Evolutionary conservation across 2,888 invertebrate species (phyloP).

Genomic region (Aromia moschata): DNA sequence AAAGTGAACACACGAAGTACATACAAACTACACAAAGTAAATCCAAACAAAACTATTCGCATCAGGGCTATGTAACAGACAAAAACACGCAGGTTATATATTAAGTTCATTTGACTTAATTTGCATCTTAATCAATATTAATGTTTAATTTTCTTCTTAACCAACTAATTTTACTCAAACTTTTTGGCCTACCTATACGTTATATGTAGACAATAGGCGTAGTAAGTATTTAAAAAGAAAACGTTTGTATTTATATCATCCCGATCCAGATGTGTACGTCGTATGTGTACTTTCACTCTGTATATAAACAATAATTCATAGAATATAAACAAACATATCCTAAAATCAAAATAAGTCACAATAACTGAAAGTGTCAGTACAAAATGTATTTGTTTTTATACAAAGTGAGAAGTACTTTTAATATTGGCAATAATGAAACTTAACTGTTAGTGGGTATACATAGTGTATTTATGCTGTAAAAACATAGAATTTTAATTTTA

Average conservation of each 20-base stretch:
- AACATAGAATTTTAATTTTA: conserved; percentile 53
- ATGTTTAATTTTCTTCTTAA: no score
- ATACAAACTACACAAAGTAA: no score
- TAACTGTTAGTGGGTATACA: no score
- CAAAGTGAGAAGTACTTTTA: conserved; percentile 41
- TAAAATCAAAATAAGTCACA: conserved; percentile 39
- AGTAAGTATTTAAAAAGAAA: conserved; percentile 5
- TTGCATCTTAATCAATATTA: no score
- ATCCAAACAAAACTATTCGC: no score
- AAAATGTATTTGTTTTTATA: conserved; percentile 37
- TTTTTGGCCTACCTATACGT: conserved; percentile 8
- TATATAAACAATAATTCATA: conserved; percentile 43
- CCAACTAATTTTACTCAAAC: no score
- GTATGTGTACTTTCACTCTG: conserved; percentile 44
- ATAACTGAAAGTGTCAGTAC: conserved; percentile 38
- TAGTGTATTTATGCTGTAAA: conserved; percentile 47
- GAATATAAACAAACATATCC: conserved; percentile 46
- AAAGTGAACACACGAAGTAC: no score
- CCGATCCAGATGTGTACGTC: conserved; percentile 19
- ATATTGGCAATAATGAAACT: conserved; percentile 52
- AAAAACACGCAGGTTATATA: no score
- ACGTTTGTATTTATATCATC: conserved; percentile 9
- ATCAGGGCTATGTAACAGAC: no score
- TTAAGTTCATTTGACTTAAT: no score
- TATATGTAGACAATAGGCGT: not conserved